Base-by-base conservation (phyloP, 35 echinoderm and acorn worm species). In the Chiridota heheva region DNA sequence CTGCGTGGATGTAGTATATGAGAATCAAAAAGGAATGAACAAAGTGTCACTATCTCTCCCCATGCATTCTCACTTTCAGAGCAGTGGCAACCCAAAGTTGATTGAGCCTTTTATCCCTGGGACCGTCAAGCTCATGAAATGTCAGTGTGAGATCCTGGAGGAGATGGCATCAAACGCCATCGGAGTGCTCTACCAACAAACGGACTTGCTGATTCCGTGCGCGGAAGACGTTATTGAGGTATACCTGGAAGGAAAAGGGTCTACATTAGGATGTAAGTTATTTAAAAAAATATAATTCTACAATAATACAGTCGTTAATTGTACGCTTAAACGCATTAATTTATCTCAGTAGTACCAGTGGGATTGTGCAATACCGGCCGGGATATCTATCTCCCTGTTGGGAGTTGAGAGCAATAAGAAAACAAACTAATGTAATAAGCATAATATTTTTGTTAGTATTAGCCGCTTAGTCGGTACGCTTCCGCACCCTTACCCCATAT, bases 171-270 rank as follows among this genome's bases (percentile, higher is more conserved):
- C 82, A 1, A 66, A 51, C 33, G 76, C 62, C 44, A 82, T 96
- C 22, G 80, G 79, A 17, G 39, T 51, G 26, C 67, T 96, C 37
- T 96, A 96, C 48, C 73, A 89, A 36, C 82, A 96, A 37, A 84
- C 67, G 5, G 92, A 96, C 16, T 49, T 90, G 20, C 68, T 96
- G 1, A 46, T 83, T 20, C 92, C 92, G 0, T 90, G 88, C 34
- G 92, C 87, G 31, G 92, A 96, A 18, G 72, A 70, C 16, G 88
- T 96, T 8, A 63, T 86, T 33, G 92, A 96, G 28, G 92, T 84
- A 0, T 96, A 76, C 38, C 58, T 96, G 4, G 77, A 85, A 18
- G 81, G 73, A 18, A 81, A 92, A 16, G 76, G 64, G 10, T 57
- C 44, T 13, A 39, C 34, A 17, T 46, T 83, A 15, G 81, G 75